Evolutionary conservation across 2,113 vertebrate species (phyloP), one percentile per base, ranked within the genome.

Genomic region (Misgurnus mizolepis): DNA sequence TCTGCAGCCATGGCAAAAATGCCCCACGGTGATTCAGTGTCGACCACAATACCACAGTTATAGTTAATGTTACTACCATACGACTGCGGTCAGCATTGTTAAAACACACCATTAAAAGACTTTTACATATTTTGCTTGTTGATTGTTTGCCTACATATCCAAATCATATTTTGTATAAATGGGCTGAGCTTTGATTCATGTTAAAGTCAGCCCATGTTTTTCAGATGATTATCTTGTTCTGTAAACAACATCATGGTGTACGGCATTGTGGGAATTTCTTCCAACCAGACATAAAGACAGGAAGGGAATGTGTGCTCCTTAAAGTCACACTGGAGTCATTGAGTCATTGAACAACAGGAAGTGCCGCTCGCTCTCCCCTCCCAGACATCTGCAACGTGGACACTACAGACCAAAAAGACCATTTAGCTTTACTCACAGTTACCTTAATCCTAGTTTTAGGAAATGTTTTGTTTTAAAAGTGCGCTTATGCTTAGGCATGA

Each of bases 291-390:
- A 7, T 61, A 12, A 34, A 75, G 18, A 74, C 71, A 45, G 56
- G 58, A 75, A 75, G 58, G 15, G 18, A 12, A 47, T 47, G 18
- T 60, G 9, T 14, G 17, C 71, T 75, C 41, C 12, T 75, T 75
- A 15, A 62, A 62, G 15, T 47, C 56, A 17, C 1, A 15, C 58
- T 62, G 41, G 18, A 49, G 41, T 22, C 18, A 14, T 34, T 49
- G 1, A 64, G 60, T n/a, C 61, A 45, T 27, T 61, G 55, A 61
- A 64, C 40, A 74, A 74, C 72, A 75, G 72, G 72, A 75, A 64
- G 72, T 62, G 14, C 41, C 72, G 18, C 58, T 34, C 56, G 0
- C 41, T 27, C 72, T 18, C 41, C 65, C 40, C n/a, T 49, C 9
- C 4, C 15, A 18, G 71, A 71, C 50, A 3, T 15, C 50, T 71